A percentile compares a stretch with the other conserved stretches of the same genome.
Conservation (phyloP, 2,888 invertebrate species). For the Syritta pipiens region DNA sequence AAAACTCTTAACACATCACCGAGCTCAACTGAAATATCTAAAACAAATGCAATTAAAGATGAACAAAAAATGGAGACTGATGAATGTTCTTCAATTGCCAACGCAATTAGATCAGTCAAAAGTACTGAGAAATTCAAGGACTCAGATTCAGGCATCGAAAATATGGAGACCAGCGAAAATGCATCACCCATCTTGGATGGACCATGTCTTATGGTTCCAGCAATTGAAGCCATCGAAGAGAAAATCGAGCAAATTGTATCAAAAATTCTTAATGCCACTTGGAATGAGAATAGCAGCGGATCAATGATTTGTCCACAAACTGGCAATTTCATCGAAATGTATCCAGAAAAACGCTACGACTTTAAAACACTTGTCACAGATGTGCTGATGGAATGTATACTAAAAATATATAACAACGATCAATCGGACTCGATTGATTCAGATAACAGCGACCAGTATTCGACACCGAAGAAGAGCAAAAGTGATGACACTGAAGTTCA, state of each 20-base stretch:
- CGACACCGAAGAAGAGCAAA: constrained; percentile 79
- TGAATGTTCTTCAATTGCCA: constrained; percentile 74
- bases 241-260: constrained; percentile 82
- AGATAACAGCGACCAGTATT: constrained; percentile 80
- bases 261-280: constrained; percentile 86
- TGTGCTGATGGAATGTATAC: constrained; percentile 80
- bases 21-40: constrained; percentile 28
- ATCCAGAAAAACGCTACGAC: constrained; percentile 78
- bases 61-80: constrained; percentile 74
- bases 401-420: constrained; percentile 78
- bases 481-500: constrained; percentile 79
- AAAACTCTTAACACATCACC: constrained; percentile 35
- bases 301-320: constrained; percentile 82
- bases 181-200: constrained; percentile 52
- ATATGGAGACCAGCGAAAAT: constrained; percentile 83
- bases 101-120: constrained; percentile 80
- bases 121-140: constrained; percentile 81
- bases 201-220: constrained; percentile 45
- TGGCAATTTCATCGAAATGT: constrained; percentile 81
- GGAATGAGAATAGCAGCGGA: constrained; percentile 83
- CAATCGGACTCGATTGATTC: constrained; percentile 68
- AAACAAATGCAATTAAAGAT: constrained; percentile 47
- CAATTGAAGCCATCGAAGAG: constrained; percentile 76
- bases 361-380: constrained; percentile 82
- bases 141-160: constrained; percentile 87